These are phyloP conservation scores for Fulmarus glacialis DNA, from an alignment of 2,113 vertebrate species.

Conservation along the genomic window DNA sequence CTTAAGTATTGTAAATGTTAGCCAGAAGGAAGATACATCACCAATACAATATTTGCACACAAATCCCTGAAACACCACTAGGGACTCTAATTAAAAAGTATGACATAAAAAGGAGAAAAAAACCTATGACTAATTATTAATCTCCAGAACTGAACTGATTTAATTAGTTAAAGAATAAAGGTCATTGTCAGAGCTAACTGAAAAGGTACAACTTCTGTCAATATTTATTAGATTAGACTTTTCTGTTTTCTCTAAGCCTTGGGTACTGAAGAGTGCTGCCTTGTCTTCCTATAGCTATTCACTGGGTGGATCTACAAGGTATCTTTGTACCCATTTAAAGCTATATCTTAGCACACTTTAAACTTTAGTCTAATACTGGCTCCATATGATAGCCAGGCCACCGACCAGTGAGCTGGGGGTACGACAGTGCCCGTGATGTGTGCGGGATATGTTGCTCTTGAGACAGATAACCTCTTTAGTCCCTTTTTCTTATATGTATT, in stretches of 20 bases:
- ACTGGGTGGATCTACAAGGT: not conserved
- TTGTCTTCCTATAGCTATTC: not conserved
- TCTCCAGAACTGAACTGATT: not conserved
- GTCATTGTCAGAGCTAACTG: constrained; percentile 5
- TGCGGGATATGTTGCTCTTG: not conserved
- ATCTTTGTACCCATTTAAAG: not conserved
- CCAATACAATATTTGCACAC: not conserved
- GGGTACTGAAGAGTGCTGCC: not conserved
- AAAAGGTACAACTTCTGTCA: constrained; percentile 11
- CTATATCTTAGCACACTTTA: not conserved
- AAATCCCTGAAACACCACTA: not conserved
- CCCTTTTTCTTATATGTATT: not conserved
- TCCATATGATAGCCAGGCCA: rapidly evolving
- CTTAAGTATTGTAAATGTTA: not conserved
- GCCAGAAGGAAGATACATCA: not conserved
- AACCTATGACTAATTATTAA: not conserved
- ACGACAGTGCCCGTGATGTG: rapidly evolving
- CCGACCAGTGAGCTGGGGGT: not conserved
- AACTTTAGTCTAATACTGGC: not conserved
- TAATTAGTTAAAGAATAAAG: constrained; percentile 56
- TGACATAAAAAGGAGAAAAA: not conserved
- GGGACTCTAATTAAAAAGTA: not conserved
- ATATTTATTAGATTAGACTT: constrained; percentile 37
- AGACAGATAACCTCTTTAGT: not conserved
- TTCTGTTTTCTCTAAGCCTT: not conserved